Conservation (phyloP, 2,888 invertebrate species). For the Melanotus villosus region DNA sequence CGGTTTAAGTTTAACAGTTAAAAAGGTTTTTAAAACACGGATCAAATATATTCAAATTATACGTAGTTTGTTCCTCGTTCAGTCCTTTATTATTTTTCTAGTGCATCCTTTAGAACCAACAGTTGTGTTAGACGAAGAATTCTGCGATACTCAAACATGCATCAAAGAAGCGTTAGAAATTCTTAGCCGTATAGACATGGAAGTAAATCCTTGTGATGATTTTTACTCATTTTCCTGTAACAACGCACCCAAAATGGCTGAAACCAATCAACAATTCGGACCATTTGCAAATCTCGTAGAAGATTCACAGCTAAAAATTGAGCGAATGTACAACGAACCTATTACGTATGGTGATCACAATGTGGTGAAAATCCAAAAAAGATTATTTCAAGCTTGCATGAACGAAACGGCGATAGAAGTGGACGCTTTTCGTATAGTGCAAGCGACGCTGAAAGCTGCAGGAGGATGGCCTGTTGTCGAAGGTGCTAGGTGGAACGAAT, state of each 20-base stretch:
- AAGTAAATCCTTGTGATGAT: constrained; percentile 52
- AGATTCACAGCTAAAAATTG: constrained; percentile 41
- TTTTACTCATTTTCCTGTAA: constrained; percentile 57
- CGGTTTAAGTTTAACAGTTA: no score
- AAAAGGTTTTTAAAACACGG: no score
- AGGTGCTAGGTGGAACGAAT: constrained; percentile 24
- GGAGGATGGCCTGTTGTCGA: constrained; percentile 42
- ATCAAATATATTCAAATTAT: no score
- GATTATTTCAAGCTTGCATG: constrained; percentile 61
- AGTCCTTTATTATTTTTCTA: no score
- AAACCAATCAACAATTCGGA: constrained; percentile 19
- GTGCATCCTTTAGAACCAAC: no score
- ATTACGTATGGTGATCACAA: constrained; percentile 46
- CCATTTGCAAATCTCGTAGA: constrained; percentile 29
- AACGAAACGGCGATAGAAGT: constrained; percentile 59
- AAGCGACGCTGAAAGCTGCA: constrained; percentile 31
- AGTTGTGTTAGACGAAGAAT: background rate
- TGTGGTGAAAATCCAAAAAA: constrained; percentile 47
- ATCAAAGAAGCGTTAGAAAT: constrained; percentile 72
- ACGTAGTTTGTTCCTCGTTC: no score
- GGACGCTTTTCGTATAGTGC: constrained; percentile 54
- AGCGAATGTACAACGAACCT: constrained; percentile 52
- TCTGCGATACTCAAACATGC: constrained; percentile 1
- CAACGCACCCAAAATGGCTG: constrained; percentile 36
- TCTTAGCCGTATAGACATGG: constrained; percentile 70